Percentiles rank a stretch among this genome's conserved stretches.
phyloP scores from a whole-genome alignment of 2,888 invertebrate species.

The Pecten maximus region DNA sequence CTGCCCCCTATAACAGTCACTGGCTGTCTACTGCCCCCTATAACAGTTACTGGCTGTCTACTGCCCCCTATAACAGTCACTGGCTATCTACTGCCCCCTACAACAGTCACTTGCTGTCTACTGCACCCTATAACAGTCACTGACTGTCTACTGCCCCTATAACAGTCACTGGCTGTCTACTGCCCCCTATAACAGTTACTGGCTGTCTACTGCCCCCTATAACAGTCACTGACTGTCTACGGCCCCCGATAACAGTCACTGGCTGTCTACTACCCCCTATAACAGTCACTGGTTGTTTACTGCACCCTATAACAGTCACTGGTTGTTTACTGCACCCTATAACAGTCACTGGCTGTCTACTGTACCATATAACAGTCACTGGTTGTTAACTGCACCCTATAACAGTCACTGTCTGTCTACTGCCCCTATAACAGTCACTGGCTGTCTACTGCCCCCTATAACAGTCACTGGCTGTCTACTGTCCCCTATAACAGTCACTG shows the following conservation, averaged over 20 bases:
- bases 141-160: neutral
- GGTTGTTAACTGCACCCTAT: no score
- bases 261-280: neutral
- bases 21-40: no score
- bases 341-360: neutral
- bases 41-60: no score
- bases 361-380: neutral
- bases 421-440: no score
- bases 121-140: neutral
- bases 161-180: neutral
- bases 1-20: no score
- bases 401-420: no score
- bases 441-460: no score
- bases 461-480: no score
- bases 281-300: neutral
- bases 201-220: neutral
- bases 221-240: neutral
- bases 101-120: neutral
- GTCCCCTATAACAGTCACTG: no score
- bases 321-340: neutral
- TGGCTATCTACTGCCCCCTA: neutral
- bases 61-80: no score
- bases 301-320: neutral
- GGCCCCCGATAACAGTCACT: neutral
- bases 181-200: neutral